Evolutionary conservation across 2,113 vertebrate genomes (phyloP).

Genomic region (Calyptommatus sinebrachiatus): DNA sequence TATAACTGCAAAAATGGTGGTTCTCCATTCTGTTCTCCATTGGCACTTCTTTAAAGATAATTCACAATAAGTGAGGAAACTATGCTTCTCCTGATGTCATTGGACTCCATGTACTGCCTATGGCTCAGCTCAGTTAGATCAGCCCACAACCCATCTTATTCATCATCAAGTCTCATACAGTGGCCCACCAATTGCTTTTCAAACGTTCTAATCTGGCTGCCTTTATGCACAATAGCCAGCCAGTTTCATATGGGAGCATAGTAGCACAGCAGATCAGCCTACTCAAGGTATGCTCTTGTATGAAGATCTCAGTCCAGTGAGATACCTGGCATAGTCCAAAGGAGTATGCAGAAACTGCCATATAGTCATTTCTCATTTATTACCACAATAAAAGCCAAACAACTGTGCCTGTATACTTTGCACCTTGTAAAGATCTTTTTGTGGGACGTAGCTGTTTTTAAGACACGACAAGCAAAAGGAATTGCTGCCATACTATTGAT

Average conservation of each 20-base stretch:
- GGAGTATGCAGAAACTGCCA: no score
- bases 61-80: neutral
- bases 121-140: neutral
- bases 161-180: no score
- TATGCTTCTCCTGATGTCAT: neutral
- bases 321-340: no score
- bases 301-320: no score
- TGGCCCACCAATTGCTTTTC: no score
- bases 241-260: no score
- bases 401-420: slow-evolving; percentile 5
- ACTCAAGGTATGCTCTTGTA: no score
- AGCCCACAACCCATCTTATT: no score
- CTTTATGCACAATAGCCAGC: neutral
- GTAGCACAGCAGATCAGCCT: no score
- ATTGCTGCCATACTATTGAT: slow-evolving; percentile 1
- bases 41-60: neutral
- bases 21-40: neutral
- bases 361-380: neutral
- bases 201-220: no score
- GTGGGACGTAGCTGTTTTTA: slow-evolving; percentile 38
- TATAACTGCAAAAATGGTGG: neutral
- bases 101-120: neutral
- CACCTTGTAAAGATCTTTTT: slow-evolving; percentile 23
- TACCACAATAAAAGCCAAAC: slow-evolving; percentile 35
- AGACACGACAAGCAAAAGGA: slow-evolving; percentile 6